These are phyloP conservation scores for Dynastes tityus DNA, from an alignment of 2,888 invertebrate species.

Conservation along the genomic window DNA sequence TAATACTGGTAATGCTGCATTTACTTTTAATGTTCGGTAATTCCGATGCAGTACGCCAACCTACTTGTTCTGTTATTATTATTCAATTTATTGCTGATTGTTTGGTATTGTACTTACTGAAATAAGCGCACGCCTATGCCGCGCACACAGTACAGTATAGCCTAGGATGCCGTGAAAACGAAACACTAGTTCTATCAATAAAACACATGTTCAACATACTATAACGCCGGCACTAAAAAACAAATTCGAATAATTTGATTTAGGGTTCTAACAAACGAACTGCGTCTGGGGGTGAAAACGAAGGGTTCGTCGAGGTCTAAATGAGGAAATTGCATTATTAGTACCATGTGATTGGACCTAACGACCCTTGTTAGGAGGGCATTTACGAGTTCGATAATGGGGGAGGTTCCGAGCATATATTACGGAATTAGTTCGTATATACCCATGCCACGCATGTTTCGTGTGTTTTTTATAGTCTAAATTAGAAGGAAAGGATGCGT, in stretches of 20 bases:
- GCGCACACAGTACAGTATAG: background rate
- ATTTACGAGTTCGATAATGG: slow-evolving; percentile 24
- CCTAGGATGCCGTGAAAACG: background rate
- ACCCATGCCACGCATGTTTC: too few relatives aligned
- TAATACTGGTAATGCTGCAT: too few relatives aligned
- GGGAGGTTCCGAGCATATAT: too few relatives aligned
- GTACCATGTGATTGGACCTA: slow-evolving; percentile 52
- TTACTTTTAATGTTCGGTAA: too few relatives aligned
- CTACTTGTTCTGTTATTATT: too few relatives aligned
- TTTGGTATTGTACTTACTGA: too few relatives aligned
- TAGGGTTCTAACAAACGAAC: slow-evolving; percentile 11
- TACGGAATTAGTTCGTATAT: too few relatives aligned
- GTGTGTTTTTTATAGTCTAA: too few relatives aligned
- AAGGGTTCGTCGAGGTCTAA: slow-evolving; percentile 47
- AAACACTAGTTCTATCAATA: slow-evolving; percentile 31
- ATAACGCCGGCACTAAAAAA: slow-evolving; percentile 16
- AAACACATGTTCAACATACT: slow-evolving; percentile 36
- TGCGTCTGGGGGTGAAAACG: slow-evolving; percentile 12
- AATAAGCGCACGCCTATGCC: too few relatives aligned
- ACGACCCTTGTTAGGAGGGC: slow-evolving; percentile 44
- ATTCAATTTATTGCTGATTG: too few relatives aligned
- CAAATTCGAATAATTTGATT: slow-evolving; percentile 45
- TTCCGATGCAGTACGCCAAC: too few relatives aligned
- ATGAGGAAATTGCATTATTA: slow-evolving; percentile 59
- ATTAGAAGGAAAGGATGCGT: too few relatives aligned